Evolutionary conservation across 2,113 vertebrate genomes (phyloP).

Genomic region (Brachyhypopomus gauderio): DNA sequence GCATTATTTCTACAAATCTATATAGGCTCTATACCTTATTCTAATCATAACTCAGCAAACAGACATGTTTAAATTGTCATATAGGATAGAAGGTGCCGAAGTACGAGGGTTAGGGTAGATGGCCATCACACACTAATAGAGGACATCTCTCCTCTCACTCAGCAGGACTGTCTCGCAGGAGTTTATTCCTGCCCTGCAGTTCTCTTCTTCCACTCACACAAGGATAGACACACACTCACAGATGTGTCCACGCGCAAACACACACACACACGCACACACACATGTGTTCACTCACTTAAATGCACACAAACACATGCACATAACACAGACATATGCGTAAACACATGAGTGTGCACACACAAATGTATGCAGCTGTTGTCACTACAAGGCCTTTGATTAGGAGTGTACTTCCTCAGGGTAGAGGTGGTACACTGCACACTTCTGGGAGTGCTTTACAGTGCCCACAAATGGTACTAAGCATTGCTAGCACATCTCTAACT

Average conservation of each 20-base stretch:
- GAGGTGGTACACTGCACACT: slow-evolving; percentile 29
- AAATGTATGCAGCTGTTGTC: slow-evolving; percentile 40
- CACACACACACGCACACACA: not conserved
- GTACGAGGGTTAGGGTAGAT: slow-evolving; percentile 6
- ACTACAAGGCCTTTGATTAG: slow-evolving; percentile 22
- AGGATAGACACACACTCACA: not conserved
- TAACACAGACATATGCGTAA: not conserved
- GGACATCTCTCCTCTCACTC: slow-evolving; percentile 34
- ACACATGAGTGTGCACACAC: not conserved
- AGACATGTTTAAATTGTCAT: slow-evolving; percentile 6
- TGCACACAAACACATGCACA: not conserved
- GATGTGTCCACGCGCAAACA: not conserved
- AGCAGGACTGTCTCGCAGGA: slow-evolving; percentile 39
- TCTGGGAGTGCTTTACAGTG: slow-evolving; percentile 33
- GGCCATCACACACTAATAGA: slow-evolving; percentile 28
- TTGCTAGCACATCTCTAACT: not conserved
- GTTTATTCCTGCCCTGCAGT: slow-evolving; percentile 24
- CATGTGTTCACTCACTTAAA: not conserved
- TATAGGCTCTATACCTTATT: not conserved
- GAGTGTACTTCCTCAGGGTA: slow-evolving; percentile 52
- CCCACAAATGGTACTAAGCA: slow-evolving; percentile 37
- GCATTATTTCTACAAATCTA: not conserved
- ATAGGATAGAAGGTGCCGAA: not conserved
- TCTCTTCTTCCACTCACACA: slow-evolving; percentile 6
- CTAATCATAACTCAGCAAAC: slow-evolving; percentile 19